Evolutionary conservation across 2,888 invertebrate species (phyloP), one percentile per base, ranked within the genome.

Genomic region (Criorhina ranunculi): DNA sequence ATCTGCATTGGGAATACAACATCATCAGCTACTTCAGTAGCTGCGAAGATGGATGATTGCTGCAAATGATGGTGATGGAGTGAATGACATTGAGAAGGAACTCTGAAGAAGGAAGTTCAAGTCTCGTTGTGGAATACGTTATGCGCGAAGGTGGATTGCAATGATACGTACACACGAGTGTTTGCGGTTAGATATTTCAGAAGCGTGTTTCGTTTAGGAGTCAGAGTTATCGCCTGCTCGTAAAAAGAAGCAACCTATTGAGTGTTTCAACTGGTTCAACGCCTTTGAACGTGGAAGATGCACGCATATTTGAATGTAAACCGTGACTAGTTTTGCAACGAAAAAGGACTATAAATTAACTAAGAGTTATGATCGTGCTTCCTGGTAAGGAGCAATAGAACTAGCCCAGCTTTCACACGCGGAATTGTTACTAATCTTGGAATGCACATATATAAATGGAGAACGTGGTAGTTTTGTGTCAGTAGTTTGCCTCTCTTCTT

Each of bases 1-100:
- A 78, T 78, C 72, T 83, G 82, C 78, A 73, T 73, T 31, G 24
- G 55, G 44, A 15, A 59, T 55, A 51, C 67, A 73, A 67, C 70
- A 72, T 83, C 78, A 66, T 78, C 78, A 78, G 83, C 83, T 83
- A 83, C 83, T 78, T 78, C 83, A 78, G 78, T 49, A 83, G 78
- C 83, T 69, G 42, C 44, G 64, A 70, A 76, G 76, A 82, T 77
- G 55, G 80, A 81, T 75, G 62, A 81, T 81, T 60, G 67, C 69
- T 15, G 49, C 75, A 15, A 75, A 80, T 69, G 69, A 73, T 60
- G 73, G 44, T 46, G 67, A 35, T 72, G 66, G 51, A 62, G 70
- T 37, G 75, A 75, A 69, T 81, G 80, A 75, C 80, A 81, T 62
- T 69, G 42, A 81, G 62, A 49, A 17, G 11, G 35, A 12, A 35